phyloP scores from a whole-genome alignment of 2,113 vertebrate genomes.

The Lepus europaeus region DNA sequence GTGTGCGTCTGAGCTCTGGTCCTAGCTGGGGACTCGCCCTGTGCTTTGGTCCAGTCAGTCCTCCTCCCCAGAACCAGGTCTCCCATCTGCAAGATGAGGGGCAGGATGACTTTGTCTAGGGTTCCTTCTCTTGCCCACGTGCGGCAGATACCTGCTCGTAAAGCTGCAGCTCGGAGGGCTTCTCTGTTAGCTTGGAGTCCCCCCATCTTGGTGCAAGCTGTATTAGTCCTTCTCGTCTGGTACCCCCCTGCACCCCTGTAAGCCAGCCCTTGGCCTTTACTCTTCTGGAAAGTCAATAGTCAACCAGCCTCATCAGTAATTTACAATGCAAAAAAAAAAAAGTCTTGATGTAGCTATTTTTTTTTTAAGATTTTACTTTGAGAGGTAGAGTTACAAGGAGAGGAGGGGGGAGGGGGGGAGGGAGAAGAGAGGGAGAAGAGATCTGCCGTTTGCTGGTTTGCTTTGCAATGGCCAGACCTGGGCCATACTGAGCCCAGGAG shows the following conservation, averaged over 20 bases:
- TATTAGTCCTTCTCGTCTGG: background rate
- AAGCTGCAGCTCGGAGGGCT: background rate
- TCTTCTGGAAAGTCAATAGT: background rate
- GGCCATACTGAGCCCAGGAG: too few species aligned
- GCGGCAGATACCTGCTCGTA: background rate
- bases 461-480: too few species aligned
- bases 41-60: background rate
- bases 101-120: background rate
- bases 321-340: background rate
- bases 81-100: background rate
- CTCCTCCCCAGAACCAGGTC: background rate
- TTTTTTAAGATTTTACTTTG: too few species aligned
- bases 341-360: background rate
- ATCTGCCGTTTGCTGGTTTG: too few species aligned
- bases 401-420: too few species aligned
- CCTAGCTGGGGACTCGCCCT: background rate
- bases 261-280: background rate
- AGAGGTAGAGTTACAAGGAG: too few species aligned
- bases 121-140: background rate
- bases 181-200: background rate
- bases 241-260: too few species aligned
- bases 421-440: too few species aligned
- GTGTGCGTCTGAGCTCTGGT: background rate
- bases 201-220: background rate
- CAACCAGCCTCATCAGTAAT: background rate